Base-by-base conservation (phyloP, 1,140 invertebrate species). In the Drosophila bifasciata region DNA sequence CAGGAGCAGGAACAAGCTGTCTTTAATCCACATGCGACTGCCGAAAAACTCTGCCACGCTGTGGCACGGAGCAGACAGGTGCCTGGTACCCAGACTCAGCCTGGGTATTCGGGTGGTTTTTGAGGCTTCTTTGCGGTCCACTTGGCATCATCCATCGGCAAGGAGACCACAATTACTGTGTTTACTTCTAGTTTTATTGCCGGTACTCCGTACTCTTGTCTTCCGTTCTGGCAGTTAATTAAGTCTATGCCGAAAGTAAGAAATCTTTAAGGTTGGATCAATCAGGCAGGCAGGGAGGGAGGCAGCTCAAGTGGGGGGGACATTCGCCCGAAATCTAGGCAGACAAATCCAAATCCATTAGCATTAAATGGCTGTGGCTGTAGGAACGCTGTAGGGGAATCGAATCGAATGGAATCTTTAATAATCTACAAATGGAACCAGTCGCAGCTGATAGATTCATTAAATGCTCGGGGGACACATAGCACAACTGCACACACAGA, bases 401-500 rank as follows among this genome's bases (percentile, higher is more conserved):
- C 8, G 28, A 11, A 11, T 11, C 3, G 43, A 53, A 45, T n/a
- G 41, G 23, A 32, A 40, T 67, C 25, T 19, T 25, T 9, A 17
- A 44, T 28, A 49, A 69, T 58, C 32, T 32, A 36, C 3, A 52
- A 74, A 79, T 62, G 62, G 53, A 68, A 79, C 56, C 68, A 68
- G 50, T 21, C 43, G 45, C 55, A 63, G 81, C 81, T 81, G 77
- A 86, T 81, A 86, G 86, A 80, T 85, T 86, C 83, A 77, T 86
- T 86, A 70, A 86, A 81, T 74, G 69, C 74, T 59, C 61, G 55
- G 46, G 53, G 52, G 41, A 50, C 41, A 41, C 48, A 56, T 64
- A 28, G 55, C 44, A 55, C 19, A 50, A 41, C 48, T 9, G 55
- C 36, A 17, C 28, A 17, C 28, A 28, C 52, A 40, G 56, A 46